Evolutionary conservation across 2,797 vertebrate genomes (phyloP).

Genomic region (Spinus olivaceus): DNA sequence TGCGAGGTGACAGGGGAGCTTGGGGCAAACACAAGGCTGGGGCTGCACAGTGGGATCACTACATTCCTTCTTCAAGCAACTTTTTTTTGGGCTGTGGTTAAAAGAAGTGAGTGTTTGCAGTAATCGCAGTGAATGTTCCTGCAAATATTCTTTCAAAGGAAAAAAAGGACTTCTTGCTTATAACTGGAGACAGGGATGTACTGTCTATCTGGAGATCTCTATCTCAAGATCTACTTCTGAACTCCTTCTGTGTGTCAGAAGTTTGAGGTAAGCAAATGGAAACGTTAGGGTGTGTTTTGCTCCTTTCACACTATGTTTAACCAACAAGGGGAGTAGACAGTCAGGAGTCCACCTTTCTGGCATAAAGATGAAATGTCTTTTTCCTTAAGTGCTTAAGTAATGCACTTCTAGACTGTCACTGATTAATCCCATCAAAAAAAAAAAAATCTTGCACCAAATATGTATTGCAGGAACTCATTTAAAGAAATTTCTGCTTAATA

Average conservation of each 20-base stretch:
- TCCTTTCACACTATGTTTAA: background rate
- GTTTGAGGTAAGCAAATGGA: background rate
- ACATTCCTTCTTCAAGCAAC: accelerated
- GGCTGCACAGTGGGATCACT: background rate
- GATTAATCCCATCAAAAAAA: accelerated
- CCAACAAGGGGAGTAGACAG: background rate
- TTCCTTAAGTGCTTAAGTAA: background rate
- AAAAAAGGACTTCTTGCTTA: background rate
- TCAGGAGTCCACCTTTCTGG: background rate
- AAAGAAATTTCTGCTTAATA: background rate
- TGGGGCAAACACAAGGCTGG: background rate
- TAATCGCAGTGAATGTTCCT: background rate
- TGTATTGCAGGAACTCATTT: background rate
- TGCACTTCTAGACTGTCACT: background rate
- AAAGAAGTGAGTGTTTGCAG: background rate
- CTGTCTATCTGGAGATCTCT: background rate
- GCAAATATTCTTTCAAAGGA: background rate
- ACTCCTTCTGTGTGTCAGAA: background rate
- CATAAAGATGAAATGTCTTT: background rate
- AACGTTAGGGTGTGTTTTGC: background rate
- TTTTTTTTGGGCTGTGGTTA: background rate
- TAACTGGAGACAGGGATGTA: background rate
- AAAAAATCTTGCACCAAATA: background rate
- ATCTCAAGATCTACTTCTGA: background rate
- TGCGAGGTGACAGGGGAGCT: background rate